Conservation (phyloP, 2,888 invertebrate genomes). For the Neria commutata region DNA sequence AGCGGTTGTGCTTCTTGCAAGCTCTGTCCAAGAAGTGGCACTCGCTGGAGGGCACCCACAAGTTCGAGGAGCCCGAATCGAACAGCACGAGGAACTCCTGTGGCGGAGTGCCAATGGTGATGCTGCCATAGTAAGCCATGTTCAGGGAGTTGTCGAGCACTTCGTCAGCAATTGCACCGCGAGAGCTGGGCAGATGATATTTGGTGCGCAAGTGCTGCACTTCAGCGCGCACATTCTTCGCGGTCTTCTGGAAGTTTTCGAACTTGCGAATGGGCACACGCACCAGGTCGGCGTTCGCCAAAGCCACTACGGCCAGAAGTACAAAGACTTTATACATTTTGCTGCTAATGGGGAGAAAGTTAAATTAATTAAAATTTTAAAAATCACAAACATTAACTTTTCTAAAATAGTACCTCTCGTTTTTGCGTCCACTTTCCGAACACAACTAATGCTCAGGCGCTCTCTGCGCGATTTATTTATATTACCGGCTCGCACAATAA, state of each 20-base stretch:
- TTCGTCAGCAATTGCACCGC: slow-evolving; percentile 9
- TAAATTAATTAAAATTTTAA: background rate
- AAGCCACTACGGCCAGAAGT: slow-evolving; percentile 21
- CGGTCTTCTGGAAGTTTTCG: slow-evolving; percentile 24
- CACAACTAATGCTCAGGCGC: background rate
- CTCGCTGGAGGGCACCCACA: slow-evolving; percentile 73
- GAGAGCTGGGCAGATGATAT: slow-evolving; percentile 14
- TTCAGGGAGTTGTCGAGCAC: slow-evolving; percentile 39
- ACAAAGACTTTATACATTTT: slow-evolving; percentile 27
- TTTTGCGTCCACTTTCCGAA: background rate
- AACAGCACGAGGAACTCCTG: slow-evolving; percentile 93
- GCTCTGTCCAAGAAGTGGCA: slow-evolving; percentile 71
- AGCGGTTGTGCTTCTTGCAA: slow-evolving; percentile 92
- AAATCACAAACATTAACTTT: background rate
- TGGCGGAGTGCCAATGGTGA: slow-evolving; percentile 85
- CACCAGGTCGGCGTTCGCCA: slow-evolving; percentile 25
- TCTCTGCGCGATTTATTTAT: background rate
- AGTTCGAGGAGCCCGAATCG: slow-evolving; percentile 68
- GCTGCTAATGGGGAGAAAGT: too few relatives aligned
- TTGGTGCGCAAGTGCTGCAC: slow-evolving; percentile 30
- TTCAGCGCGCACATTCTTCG: slow-evolving; percentile 29
- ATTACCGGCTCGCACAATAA: too few relatives aligned
- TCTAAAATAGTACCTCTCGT: background rate
- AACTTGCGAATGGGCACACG: slow-evolving; percentile 30
- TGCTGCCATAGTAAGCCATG: slow-evolving; percentile 60